phyloP scores from a whole-genome alignment of 2,113 vertebrate genomes.

The Ranitomeya variabilis region DNA sequence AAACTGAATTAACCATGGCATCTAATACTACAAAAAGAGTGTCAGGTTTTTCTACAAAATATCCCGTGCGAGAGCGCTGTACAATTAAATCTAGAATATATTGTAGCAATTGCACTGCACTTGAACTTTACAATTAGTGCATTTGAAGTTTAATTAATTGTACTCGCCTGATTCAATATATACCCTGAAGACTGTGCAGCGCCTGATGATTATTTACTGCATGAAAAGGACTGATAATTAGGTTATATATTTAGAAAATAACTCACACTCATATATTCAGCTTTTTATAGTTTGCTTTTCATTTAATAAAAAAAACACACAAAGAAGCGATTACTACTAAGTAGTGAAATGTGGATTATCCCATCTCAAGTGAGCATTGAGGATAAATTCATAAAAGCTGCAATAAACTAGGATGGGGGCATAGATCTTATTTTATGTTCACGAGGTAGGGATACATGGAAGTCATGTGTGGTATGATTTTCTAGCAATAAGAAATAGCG shows the following conservation, averaged over 20 bases:
- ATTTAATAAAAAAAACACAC: slow-evolving; percentile 25
- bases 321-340: slow-evolving; percentile 50
- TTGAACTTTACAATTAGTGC: slow-evolving; percentile 49
- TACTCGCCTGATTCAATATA: slow-evolving; percentile 42
- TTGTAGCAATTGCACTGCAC: slow-evolving; percentile 30
- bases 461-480: slow-evolving; percentile 14
- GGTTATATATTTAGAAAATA: slow-evolving; percentile 48
- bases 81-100: slow-evolving; percentile 12
- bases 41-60: neutral
- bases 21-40: neutral
- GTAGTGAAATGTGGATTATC: slow-evolving; percentile 52
- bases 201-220: slow-evolving; percentile 49
- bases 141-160: slow-evolving; percentile 53
- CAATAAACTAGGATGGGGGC: slow-evolving; percentile 19
- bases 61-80: neutral
- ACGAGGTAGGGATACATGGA: neutral
- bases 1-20: slow-evolving; percentile 12
- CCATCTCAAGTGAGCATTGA: slow-evolving; percentile 53
- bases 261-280: slow-evolving; percentile 1
- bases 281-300: slow-evolving; percentile 23
- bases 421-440: neutral
- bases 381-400: slow-evolving; percentile 50
- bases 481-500: neutral
- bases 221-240: slow-evolving; percentile 49
- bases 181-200: slow-evolving; percentile 46